A percentile compares a stretch with the other conserved stretches of the same genome.
Conservation (phyloP, 2,797 vertebrate genomes). For the Thamnophis elegans region DNA sequence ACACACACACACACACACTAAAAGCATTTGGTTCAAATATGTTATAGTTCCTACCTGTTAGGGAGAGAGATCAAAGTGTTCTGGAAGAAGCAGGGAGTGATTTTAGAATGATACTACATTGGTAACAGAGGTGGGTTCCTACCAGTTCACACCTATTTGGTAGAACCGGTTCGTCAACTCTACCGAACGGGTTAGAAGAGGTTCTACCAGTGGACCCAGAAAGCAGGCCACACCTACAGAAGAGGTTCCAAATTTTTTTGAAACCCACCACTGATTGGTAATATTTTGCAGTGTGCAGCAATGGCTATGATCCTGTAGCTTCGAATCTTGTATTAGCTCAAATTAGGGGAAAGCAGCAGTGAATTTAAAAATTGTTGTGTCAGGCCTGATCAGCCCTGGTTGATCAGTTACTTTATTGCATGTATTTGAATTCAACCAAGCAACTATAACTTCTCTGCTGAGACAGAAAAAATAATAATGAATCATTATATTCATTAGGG, state of each 20-base stretch:
- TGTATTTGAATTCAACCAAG: conserved; percentile 26
- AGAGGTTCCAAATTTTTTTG: too few relatives aligned
- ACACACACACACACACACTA: too few relatives aligned
- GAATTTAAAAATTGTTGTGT: conserved; percentile 34
- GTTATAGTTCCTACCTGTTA: not conserved
- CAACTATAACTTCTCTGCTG: not conserved
- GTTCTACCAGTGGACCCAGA: too few relatives aligned
- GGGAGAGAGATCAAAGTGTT: not conserved
- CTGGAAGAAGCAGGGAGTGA: not conserved
- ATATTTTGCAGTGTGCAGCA: not conserved
- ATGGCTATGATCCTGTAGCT: not conserved
- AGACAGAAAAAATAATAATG: fast-evolving
- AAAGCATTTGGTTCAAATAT: not conserved
- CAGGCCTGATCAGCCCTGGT: conserved; percentile 33
- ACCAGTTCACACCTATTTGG: too few relatives aligned
- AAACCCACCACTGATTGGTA: too few relatives aligned
- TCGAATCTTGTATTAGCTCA: conserved; percentile 53
- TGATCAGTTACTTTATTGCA: conserved; percentile 20
- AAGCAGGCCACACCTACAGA: too few relatives aligned
- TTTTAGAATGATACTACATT: not conserved
- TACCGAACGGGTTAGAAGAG: too few relatives aligned
- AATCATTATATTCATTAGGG: not conserved
- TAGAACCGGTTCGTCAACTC: too few relatives aligned
- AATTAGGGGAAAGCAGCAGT: conserved; percentile 39
- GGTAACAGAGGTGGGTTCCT: too few relatives aligned